Evolutionary conservation across 2,888 invertebrate genomes (phyloP), one percentile per base, ranked within the genome.

Genomic region (Masnerella sp.): DNA sequence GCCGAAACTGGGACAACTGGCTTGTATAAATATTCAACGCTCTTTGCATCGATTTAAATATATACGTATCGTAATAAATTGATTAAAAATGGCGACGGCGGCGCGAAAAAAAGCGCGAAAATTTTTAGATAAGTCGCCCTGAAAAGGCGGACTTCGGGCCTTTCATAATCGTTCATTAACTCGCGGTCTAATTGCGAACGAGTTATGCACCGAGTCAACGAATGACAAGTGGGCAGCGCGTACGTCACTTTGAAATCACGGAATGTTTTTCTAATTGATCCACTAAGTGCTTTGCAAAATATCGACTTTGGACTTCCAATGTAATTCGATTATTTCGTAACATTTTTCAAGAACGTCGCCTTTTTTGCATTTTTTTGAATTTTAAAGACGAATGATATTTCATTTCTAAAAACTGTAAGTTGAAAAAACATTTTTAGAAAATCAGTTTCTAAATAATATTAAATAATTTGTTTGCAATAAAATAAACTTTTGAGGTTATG

Each of bases 121-220:
- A 68, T 68, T 68, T 68, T 67, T 58, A 58, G 67, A 67, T 51
- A 67, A 67, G 34, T 49, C 58, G n/a, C 20, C 12, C 5, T 17
- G 9, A 42, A 58, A 40, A 51, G 58, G 67, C 58, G 67, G 67
- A 74, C 68, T 58, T 59, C 45, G 38, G 52, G 58, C 34, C 68
- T 54, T 70, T 68, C 68, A 54, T 71, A 71, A 68, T 71, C 68
- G 64, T 75, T 68, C 75, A 59, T 64, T 74, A 71, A 67, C 64
- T 59, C 45, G 56, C 43, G 42, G 58, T 75, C 75, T 75, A 69
- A 75, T 72, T 75, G 68, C 72, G 61, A 69, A 69, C 72, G 49
- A 72, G 65, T 72, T 72, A 61, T 67, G 59, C 67, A 67, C 20
- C 68, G 72, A 68, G 72, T 65, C 65, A 68, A 65, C 65, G 69